These are phyloP conservation scores for Florisuga fusca DNA, from an alignment of 2,797 vertebrate genomes.

Conservation along the genomic window DNA sequence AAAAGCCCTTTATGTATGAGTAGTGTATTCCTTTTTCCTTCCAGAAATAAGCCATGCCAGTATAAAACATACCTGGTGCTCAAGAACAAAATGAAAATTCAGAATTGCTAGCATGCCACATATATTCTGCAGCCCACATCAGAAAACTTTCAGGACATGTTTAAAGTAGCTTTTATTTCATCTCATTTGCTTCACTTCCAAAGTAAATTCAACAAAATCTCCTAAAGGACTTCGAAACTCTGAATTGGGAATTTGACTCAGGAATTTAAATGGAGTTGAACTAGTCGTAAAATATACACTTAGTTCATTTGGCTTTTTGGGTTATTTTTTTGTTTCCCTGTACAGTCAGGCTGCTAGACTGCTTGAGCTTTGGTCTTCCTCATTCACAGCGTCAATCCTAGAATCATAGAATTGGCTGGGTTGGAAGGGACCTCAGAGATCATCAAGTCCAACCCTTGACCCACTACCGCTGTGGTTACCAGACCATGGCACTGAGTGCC, in stretches of 20 bases:
- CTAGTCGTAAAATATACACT: not conserved
- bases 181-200: not conserved
- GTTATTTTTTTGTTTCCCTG: not conserved
- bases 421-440: too few relatives aligned
- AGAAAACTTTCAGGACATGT: not conserved
- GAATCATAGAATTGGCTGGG: too few relatives aligned
- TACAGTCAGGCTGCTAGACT: not conserved
- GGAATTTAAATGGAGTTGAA: not conserved
- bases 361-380: not conserved
- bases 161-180: not conserved
- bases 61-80: conserved; percentile 13
- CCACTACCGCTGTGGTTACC: too few relatives aligned
- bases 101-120: not conserved
- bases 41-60: not conserved
- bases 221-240: not conserved
- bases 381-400: not conserved
- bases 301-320: not conserved
- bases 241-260: not conserved
- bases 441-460: too few relatives aligned
- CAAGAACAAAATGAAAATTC: conserved; percentile 1
- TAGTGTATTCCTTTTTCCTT: not conserved
- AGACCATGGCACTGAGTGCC: too few relatives aligned
- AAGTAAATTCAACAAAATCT: not conserved
- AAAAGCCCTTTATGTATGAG: not conserved
- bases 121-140: not conserved